Conservation (phyloP, 2,797 vertebrate species). For the Gymnoscopelus microlampas region DNA sequence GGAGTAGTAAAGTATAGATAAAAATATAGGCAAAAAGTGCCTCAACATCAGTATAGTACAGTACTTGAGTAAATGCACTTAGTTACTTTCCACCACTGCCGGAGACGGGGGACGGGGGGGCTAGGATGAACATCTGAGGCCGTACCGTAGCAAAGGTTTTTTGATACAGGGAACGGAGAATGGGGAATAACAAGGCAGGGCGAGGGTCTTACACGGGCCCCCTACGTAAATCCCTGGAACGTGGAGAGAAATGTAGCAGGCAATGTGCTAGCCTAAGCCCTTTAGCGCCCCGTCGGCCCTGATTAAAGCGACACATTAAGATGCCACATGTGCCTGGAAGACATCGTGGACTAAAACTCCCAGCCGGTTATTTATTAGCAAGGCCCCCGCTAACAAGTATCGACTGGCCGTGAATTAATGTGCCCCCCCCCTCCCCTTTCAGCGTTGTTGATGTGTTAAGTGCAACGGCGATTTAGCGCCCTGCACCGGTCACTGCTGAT, state of each 20-base stretch:
- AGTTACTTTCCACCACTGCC: background rate
- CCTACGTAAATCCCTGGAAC: conserved; percentile 64
- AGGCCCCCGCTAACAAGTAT: conserved; percentile 56
- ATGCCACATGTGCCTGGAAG: conserved; percentile 61
- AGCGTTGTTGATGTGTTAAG: conserved; percentile 70
- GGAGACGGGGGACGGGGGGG: conserved; percentile 15
- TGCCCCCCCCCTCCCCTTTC: conserved; percentile 68
- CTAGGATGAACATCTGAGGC: conserved; percentile 17
- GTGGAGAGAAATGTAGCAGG: conserved; percentile 57
- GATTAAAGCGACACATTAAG: conserved; percentile 81
- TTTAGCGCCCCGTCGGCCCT: conserved; percentile 60
- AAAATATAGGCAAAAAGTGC: no score
- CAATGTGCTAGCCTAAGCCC: conserved; percentile 66
- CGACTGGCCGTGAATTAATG: conserved; percentile 71
- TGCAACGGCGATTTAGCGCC: conserved; percentile 34
- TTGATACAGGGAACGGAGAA: conserved; percentile 49
- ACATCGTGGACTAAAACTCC: conserved; percentile 52
- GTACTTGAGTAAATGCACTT: no score
- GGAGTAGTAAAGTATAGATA: no score
- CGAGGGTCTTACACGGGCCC: conserved; percentile 52
- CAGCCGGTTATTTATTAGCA: conserved; percentile 66
- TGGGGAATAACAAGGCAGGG: conserved; percentile 60
- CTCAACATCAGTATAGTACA: no score
- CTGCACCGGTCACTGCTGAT: conserved; percentile 15
- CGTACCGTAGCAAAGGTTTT: conserved; percentile 12